Evolutionary conservation across 2,113 vertebrate species (phyloP).

Genomic region (Nematolebias whitei): DNA sequence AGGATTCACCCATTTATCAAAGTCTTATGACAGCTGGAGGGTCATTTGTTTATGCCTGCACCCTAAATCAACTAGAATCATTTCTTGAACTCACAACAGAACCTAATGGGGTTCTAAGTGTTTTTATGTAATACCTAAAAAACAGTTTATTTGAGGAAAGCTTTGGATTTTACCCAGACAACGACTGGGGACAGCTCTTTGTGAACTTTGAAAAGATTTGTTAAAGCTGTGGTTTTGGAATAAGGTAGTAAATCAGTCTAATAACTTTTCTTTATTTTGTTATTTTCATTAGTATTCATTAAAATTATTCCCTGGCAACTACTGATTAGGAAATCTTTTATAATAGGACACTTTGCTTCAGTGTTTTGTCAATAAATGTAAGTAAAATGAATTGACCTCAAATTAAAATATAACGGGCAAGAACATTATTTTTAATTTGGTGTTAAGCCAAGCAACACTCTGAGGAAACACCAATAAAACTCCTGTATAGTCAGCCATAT

Average conservation of each 20-base stretch:
- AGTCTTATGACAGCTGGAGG: constrained; percentile 1
- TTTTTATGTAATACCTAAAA: neutral
- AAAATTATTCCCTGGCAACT: too few relatives aligned
- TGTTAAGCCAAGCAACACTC: neutral
- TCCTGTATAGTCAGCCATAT: constrained; percentile 15
- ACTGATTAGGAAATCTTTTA: neutral
- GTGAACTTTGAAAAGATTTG: neutral
- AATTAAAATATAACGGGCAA: too few relatives aligned
- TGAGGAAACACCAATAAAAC: constrained; percentile 3
- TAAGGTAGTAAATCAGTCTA: too few relatives aligned
- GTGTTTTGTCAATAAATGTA: neutral
- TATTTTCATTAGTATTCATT: neutral
- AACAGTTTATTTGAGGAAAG: neutral
- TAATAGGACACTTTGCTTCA: neutral
- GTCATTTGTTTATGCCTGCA: constrained; percentile 5
- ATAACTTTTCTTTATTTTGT: neutral
- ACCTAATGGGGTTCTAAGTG: neutral
- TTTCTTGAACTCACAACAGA: neutral
- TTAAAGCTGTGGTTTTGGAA: too few relatives aligned
- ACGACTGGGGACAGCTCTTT: neutral
- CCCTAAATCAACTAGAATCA: neutral
- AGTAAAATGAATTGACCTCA: neutral
- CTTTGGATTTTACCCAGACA: too few relatives aligned
- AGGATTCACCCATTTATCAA: constrained; percentile 3
- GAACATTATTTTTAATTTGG: too few relatives aligned